A percentile compares a stretch with the other conserved stretches of the same genome.
Conservation (phyloP, 2,797 vertebrate species). For the Heterohyrax brucei region DNA sequence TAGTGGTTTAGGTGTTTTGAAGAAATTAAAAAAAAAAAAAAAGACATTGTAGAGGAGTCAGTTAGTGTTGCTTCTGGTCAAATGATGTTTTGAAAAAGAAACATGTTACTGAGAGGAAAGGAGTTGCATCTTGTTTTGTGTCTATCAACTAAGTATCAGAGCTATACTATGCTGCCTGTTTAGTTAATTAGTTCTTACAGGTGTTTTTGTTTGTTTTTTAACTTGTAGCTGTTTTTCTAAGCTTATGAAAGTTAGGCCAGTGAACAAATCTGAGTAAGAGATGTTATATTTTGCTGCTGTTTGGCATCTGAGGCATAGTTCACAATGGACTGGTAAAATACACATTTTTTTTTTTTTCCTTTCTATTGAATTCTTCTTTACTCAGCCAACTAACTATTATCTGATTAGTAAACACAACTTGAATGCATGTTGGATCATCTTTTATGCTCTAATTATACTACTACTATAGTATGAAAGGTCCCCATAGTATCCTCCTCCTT, state of each 20-base stretch:
- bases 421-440: not conserved
- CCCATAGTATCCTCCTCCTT: not conserved
- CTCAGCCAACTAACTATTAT: not conserved
- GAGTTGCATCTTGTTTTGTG: not conserved
- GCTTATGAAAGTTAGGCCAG: not conserved
- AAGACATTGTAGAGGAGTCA: too few species aligned
- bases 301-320: not conserved
- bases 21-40: too few species aligned
- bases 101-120: not conserved
- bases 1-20: not conserved
- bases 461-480: not conserved
- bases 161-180: not conserved
- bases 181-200: not conserved
- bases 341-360: not conserved
- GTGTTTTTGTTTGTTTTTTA: not conserved
- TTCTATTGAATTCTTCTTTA: not conserved
- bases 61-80: too few species aligned
- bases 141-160: conserved; percentile 28
- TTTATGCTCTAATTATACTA: not conserved
- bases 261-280: not conserved
- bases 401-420: not conserved
- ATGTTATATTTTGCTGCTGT: not conserved
- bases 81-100: not conserved
- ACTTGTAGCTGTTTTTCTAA: not conserved
- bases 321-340: not conserved